Conservation (phyloP, 2,888 invertebrate species). For the Pachymerium ferrugineum region DNA sequence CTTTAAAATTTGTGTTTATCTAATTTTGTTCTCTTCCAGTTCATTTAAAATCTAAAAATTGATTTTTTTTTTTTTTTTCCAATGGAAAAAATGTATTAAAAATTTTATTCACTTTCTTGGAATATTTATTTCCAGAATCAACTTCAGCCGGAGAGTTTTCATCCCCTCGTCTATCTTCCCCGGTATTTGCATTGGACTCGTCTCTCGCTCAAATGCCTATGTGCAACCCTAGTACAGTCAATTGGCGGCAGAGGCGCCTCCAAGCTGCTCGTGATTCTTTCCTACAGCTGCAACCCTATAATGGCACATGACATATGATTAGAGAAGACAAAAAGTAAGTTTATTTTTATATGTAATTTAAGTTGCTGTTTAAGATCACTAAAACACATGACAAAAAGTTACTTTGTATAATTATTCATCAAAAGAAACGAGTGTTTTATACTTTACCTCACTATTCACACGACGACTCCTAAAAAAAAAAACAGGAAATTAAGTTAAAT, state of each 20-base stretch:
- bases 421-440: no score
- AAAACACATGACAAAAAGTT: no score
- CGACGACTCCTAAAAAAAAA: no score
- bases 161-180: background rate
- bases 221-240: constrained; percentile 15
- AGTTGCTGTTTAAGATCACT: no score
- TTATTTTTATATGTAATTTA: background rate
- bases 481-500: no score
- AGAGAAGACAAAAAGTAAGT: background rate
- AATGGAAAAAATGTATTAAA: no score
- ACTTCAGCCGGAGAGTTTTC: background rate
- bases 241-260: constrained; percentile 25
- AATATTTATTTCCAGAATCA: constrained; percentile 17
- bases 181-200: constrained; percentile 17
- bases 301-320: constrained; percentile 22
- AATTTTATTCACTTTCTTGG: background rate
- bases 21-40: no score
- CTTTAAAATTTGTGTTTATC: no score
- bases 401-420: no score
- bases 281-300: background rate
- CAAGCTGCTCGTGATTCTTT: constrained; percentile 22
- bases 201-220: constrained; percentile 6
- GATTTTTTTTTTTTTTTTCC: no score
- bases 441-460: no score
- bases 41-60: no score